Evolutionary conservation across 2,113 vertebrate species (phyloP).

Genomic region (Aplodontia rufa): DNA sequence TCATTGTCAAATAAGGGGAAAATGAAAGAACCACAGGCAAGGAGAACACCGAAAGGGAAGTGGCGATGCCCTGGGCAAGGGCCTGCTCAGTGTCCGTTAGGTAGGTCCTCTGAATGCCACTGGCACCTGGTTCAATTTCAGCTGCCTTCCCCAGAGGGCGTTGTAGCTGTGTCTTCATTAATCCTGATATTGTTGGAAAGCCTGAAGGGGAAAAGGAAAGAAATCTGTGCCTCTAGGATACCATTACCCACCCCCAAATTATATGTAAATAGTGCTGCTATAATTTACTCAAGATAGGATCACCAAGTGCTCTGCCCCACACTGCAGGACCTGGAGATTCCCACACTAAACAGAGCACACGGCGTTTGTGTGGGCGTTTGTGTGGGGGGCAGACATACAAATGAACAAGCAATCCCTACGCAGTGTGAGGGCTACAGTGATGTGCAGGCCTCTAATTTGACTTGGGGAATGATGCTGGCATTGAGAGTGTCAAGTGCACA

Average conservation of each 20-base stretch:
- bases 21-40: neutral
- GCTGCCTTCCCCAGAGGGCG: neutral
- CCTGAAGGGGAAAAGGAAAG: neutral
- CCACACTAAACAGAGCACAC: neutral
- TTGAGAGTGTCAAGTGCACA: neutral
- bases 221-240: neutral
- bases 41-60: neutral
- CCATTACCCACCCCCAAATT: neutral
- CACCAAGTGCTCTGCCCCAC: neutral
- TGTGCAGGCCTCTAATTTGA: neutral
- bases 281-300: neutral
- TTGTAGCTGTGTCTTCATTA: neutral
- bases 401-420: neutral
- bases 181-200: neutral
- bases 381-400: neutral
- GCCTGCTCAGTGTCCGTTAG: neutral
- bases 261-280: neutral
- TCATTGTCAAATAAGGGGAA: neutral
- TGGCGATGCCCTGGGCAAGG: neutral
- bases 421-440: neutral
- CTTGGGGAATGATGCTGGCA: neutral
- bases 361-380: no score
- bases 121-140: neutral
- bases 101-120: neutral
- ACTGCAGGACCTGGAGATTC: neutral